phyloP scores from a whole-genome alignment of 2,888 invertebrate species.

The Archips xylosteana region DNA sequence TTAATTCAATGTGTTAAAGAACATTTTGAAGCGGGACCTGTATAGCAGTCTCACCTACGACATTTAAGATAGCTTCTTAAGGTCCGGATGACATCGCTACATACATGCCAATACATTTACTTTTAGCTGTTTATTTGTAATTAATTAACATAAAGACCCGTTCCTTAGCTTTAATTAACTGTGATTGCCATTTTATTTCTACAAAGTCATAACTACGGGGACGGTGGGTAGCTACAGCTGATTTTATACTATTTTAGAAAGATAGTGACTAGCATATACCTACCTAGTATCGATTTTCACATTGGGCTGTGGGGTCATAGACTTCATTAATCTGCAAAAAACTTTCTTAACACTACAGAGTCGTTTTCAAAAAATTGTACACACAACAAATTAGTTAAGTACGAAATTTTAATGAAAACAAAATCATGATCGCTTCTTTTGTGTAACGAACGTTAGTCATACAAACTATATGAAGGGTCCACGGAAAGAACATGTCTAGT shows the following conservation, averaged over 20 bases:
- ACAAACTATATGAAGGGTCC: too few relatives aligned
- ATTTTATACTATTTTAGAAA: neutral
- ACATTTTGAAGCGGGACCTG: slow-evolving; percentile 9
- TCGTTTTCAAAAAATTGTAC: too few relatives aligned
- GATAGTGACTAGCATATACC: too few relatives aligned
- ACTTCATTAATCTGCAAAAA: too few relatives aligned
- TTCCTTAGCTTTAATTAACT: neutral
- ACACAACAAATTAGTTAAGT: too few relatives aligned
- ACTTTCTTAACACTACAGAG: too few relatives aligned
- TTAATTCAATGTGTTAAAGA: slow-evolving; percentile 7
- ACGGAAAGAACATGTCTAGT: too few relatives aligned
- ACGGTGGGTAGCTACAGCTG: neutral
- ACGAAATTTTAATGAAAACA: too few relatives aligned
- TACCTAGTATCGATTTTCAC: too few relatives aligned
- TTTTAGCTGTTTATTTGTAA: slow-evolving; percentile 12
- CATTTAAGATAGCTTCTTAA: slow-evolving; percentile 32
- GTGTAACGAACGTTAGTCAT: too few relatives aligned
- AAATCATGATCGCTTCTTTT: too few relatives aligned
- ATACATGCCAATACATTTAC: slow-evolving; percentile 26
- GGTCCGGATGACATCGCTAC: slow-evolving; percentile 19
- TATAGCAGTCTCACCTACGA: slow-evolving; percentile 25
- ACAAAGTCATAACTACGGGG: neutral
- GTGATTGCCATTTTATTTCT: slow-evolving; percentile 47
- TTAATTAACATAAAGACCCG: slow-evolving; percentile 16
- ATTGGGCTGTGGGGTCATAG: too few relatives aligned